Conservation (phyloP, 2,797 vertebrate species). For the Sebastes itinus region DNA sequence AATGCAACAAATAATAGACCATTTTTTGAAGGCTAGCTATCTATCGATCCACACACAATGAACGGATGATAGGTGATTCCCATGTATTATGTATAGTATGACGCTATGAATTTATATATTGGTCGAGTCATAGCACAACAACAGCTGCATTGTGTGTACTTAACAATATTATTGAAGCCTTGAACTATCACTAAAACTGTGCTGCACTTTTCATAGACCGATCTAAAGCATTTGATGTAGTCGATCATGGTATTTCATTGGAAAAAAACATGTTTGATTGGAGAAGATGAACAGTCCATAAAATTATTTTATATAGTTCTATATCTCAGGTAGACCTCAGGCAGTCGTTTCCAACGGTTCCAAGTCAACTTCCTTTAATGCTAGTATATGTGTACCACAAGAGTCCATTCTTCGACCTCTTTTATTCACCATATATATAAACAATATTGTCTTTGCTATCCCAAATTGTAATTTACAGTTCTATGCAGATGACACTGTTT, state of each 20-base stretch:
- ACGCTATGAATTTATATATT: background rate
- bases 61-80: background rate
- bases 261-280: too few relatives aligned
- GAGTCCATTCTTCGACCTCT: background rate
- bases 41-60: background rate
- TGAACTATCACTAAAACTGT: background rate
- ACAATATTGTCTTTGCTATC: background rate
- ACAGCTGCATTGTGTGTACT: background rate
- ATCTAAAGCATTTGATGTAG: background rate
- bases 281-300: too few relatives aligned
- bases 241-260: too few relatives aligned
- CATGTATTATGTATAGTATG: background rate
- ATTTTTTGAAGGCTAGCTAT: background rate
- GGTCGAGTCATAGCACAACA: background rate
- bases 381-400: background rate
- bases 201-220: background rate
- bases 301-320: too few relatives aligned
- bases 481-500: background rate
- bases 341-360: too few relatives aligned
- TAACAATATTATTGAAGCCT: background rate
- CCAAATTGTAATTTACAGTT: too few relatives aligned
- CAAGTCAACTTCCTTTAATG: background rate
- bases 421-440: background rate
- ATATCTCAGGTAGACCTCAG: too few relatives aligned
- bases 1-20: slow-evolving; percentile 17